phyloP scores from a whole-genome alignment of 1,140 invertebrate genomes.

The Phymorhynchus buccinoides region DNA sequence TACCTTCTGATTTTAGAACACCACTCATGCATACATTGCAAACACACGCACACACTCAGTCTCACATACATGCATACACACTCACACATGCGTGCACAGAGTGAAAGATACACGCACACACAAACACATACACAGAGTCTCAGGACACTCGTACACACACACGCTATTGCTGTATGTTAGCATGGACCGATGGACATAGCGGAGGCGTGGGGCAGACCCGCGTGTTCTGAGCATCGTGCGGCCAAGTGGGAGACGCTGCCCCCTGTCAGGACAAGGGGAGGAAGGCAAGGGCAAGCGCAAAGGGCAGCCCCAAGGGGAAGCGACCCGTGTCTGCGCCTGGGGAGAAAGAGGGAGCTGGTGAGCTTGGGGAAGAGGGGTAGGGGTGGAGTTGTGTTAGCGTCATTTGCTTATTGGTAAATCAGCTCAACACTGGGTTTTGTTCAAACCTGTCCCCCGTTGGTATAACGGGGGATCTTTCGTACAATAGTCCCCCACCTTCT shows the following conservation, averaged over 20 bases:
- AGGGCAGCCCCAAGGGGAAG: slow-evolving; percentile 46
- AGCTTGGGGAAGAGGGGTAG: background rate
- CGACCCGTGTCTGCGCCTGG: slow-evolving; percentile 54
- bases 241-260: slow-evolving; percentile 70
- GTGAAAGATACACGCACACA: no score
- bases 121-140: no score
- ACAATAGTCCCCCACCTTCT: no score
- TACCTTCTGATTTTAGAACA: no score
- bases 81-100: no score
- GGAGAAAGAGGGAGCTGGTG: slow-evolving; percentile 20
- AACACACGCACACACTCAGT: no score
- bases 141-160: background rate
- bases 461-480: no score
- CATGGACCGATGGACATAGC: slow-evolving; percentile 70
- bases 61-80: no score
- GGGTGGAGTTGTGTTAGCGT: background rate
- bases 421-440: no score
- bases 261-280: slow-evolving; percentile 61
- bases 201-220: slow-evolving; percentile 68
- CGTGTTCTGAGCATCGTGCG: slow-evolving; percentile 68
- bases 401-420: no score
- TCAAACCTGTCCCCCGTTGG: no score
- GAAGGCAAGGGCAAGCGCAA: slow-evolving; percentile 54
- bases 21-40: no score
- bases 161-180: slow-evolving; percentile 50